Percentiles rank a stretch among this genome's conserved stretches.
phyloP scores from a whole-genome alignment of 1,140 invertebrate genomes.

The Drosophila elegans region DNA sequence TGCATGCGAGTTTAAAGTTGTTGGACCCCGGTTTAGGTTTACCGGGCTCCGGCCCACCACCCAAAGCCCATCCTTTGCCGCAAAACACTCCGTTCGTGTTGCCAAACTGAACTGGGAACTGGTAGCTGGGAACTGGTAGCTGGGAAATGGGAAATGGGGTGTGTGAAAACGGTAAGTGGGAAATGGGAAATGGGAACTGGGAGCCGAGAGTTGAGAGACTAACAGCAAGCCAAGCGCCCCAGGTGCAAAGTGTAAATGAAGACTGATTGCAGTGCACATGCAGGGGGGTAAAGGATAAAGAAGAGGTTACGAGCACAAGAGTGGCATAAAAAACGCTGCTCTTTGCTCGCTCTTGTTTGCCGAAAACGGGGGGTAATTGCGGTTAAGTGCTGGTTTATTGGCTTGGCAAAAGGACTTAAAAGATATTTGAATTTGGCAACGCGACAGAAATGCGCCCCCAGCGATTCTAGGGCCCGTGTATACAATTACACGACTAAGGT shows the following conservation, averaged over 20 bases:
- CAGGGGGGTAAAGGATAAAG: conserved; percentile 23
- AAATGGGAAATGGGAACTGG: conserved; percentile 18
- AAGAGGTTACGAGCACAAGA: conserved; percentile 9
- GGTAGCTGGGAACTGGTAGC: conserved; percentile 3
- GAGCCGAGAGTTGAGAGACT: conserved; percentile 33
- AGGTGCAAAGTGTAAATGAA: conserved; percentile 83
- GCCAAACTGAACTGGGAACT: conserved; percentile 28
- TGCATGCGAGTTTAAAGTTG: conserved; percentile 74
- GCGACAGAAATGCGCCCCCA: conserved; percentile 33
- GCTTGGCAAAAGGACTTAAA: conserved; percentile 79
- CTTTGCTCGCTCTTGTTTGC: conserved; percentile 62
- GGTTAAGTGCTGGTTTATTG: conserved; percentile 83
- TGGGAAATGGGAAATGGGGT: neutral
- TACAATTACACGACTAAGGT: conserved; percentile 42
- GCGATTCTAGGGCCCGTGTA: conserved; percentile 8
- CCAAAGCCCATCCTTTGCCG: neutral
- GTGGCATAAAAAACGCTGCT: conserved; percentile 66
- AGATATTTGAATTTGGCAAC: conserved; percentile 69
- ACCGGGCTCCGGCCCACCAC: conserved; percentile 2
- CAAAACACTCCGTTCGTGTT: conserved; percentile 55
- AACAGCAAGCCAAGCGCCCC: conserved; percentile 59
- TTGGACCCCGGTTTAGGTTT: conserved; percentile 45
- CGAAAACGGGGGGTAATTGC: conserved; percentile 80
- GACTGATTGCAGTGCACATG: conserved; percentile 79
- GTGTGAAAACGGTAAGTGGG: neutral